Evolutionary conservation across 2,113 vertebrate species (phyloP).

Genomic region (Pseudorectes ferrugineus): DNA sequence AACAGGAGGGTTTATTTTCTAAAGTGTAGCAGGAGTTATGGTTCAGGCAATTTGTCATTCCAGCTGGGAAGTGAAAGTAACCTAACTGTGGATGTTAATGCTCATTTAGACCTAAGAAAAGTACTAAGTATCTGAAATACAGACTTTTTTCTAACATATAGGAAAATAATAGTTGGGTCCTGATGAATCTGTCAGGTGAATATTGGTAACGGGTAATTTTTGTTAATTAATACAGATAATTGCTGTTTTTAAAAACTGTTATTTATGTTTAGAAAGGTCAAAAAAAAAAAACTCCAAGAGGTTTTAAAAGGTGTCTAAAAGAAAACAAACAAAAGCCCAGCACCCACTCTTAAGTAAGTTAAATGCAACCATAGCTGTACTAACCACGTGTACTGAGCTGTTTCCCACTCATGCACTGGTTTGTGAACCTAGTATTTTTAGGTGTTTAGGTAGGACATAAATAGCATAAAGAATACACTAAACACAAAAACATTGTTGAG

Average conservation of each 20-base stretch:
- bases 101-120: not conserved
- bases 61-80: not conserved
- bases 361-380: not conserved
- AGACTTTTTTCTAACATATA: not conserved
- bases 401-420: not conserved
- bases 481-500: not conserved
- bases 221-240: not conserved
- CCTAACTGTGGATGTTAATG: not conserved
- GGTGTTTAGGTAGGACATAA: not conserved
- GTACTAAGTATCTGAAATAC: not conserved
- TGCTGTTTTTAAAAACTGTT: not conserved
- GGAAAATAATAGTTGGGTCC: not conserved
- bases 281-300: not conserved
- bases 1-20: not conserved
- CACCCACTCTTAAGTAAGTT: not conserved
- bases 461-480: not conserved
- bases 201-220: not conserved
- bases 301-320: not conserved
- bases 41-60: not conserved
- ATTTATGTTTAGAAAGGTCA: not conserved
- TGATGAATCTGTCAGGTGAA: not conserved
- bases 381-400: not conserved
- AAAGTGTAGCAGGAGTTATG: not conserved
- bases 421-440: not conserved
- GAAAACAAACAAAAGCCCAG: not conserved